Evolutionary conservation across 2,888 invertebrate species (phyloP), one percentile per base, ranked within the genome.

Genomic region (Onchidella celtica): DNA sequence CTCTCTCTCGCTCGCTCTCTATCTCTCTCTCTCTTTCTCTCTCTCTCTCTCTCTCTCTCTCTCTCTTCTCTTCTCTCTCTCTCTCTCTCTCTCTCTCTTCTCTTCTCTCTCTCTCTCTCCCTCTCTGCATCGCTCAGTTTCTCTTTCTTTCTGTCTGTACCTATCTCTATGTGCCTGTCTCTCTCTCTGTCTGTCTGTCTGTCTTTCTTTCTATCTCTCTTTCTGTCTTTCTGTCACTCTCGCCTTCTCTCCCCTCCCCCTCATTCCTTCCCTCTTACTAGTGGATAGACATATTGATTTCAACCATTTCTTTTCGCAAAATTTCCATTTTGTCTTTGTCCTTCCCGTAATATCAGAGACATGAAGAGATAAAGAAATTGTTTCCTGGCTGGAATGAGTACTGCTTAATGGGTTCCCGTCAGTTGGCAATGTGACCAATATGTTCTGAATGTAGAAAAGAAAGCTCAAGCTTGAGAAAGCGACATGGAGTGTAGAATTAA

Each of bases 11-110:
- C 47, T 6, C 6, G 6, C 47, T 47, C 6, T 55, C 59, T 55
- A 11, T 74, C 59, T 74, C 59, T 73, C 59, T 73, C 73, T 73
- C 59, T 73, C 57, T 73, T 27, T 73, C 66, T 76, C 65, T 76
- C 65, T 76, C 47, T 70, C 70, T 70, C 24, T 40, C 70, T 70
- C 47, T 70, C 70, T 70, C 47, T 70, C 70, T 70, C 47, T 40
- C 70, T 70, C 24, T 40, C 70, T 70, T 55, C 59, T 34, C 59
- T 55, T 73, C 32, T 73, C 59, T 72, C 55, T 47, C 72, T 72
- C 27, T 47, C 55, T 72, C 55, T 40, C 4, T 63, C 34, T 65
- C 36, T 76, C 34, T 76, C 65, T 65, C 59, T 40, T 38, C 29
- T 17, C 55, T 38, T 68, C 47, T 77, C 66, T 66, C 32, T 77